Evolutionary conservation across 1,140 invertebrate species (phyloP).

Genomic region (Drosophila triauraria): DNA sequence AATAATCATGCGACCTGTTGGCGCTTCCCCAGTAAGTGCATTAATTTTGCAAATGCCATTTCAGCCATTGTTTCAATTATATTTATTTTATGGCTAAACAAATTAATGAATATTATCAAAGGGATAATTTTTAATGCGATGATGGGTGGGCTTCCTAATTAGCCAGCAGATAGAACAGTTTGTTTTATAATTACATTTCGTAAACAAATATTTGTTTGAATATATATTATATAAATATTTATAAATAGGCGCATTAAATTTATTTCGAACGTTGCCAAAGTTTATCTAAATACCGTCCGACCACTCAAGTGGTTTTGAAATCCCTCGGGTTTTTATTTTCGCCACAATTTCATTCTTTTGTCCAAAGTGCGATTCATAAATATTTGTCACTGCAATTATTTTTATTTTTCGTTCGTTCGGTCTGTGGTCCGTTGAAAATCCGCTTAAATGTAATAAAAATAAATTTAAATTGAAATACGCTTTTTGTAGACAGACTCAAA

Average conservation of each 20-base stretch:
- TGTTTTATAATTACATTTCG: neutral
- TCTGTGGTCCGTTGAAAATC: constrained; percentile 28
- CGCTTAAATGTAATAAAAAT: constrained; percentile 50
- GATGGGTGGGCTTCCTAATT: neutral
- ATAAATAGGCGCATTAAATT: constrained; percentile 1
- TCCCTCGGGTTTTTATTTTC: neutral
- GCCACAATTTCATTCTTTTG: neutral
- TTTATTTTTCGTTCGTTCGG: constrained; percentile 2
- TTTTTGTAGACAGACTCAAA: constrained; percentile 33
- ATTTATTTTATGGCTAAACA: neutral
- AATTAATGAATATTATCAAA: neutral
- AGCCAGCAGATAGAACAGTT: neutral
- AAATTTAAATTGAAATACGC: constrained; percentile 53
- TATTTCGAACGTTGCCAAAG: neutral
- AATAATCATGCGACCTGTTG: constrained; percentile 1
- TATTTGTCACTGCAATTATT: constrained; percentile 52
- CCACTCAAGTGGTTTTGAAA: constrained; percentile 19
- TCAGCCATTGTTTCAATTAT: neutral
- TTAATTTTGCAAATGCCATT: constrained; percentile 7
- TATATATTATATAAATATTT: neutral
- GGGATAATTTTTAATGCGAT: neutral
- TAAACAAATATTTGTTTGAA: neutral
- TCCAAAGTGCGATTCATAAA: constrained; percentile 26
- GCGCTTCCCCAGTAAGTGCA: neutral
- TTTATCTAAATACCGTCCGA: neutral